Base-by-base conservation (phyloP, 1,140 invertebrate genomes). In the Scylla paramamosain region DNA sequence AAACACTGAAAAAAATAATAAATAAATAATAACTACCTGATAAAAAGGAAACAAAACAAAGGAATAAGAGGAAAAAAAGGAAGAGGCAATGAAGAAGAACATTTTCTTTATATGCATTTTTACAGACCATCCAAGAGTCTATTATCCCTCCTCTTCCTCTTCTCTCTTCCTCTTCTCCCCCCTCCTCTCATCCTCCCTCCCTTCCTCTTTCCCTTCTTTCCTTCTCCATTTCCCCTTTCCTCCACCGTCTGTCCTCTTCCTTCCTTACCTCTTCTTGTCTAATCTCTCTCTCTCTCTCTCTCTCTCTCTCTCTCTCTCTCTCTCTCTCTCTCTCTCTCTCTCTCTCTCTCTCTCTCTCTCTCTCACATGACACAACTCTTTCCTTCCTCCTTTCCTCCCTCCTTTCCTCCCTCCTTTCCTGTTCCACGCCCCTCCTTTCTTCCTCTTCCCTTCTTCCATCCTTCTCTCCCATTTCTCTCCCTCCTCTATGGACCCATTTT, bases 231-330 rank as follows among this genome's bases (percentile, higher is more conserved):
- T 32, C n/a, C 83, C n/a, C 12, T 28, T 20, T 84, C n/a, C 16
- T 59, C 16, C 16, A 0, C 16, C 52, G 0, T 20, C 16, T 20
- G 10, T 59, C 10, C 16, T 8, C 52, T 59, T 20, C 52, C 10
- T 59, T 59, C 52, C 10, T 59, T 20, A 4, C 10, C 52, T 20
- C 52, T 59, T 59, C 52, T 59, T 12, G 46, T 48, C 46, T 48
- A 48, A 7, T 84, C 83, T 84, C n/a, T 28, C 83, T 84, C n/a
- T 28, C 83, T 88, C 86, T 32, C 86, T 88, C 86, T 32, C 86
- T 88, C 86, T 32, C 86, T 88, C 86, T 32, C 86, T 88, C 86
- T 32, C 86, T 88, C 86, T 32, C 86, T 88, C 86, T 32, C 86
- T 88, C 86, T 32, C 86, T 88, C 86, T 32, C 86, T 88, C 86